These are phyloP conservation scores for Polydrusus cervinus DNA, from an alignment of 2,888 invertebrate species.

Conservation along the genomic window DNA sequence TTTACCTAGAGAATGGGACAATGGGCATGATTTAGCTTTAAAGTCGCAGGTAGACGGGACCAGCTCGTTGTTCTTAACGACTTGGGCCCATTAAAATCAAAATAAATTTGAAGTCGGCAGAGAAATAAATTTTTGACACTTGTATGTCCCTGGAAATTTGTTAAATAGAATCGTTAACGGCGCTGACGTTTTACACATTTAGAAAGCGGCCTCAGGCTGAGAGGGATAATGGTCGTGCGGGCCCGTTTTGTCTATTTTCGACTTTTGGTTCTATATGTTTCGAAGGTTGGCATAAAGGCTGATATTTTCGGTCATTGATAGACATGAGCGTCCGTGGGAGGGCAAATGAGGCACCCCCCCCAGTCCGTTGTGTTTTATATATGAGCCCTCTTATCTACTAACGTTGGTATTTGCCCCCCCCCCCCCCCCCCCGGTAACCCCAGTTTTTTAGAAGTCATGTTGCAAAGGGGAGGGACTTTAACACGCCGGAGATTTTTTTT, in stretches of 20 bases:
- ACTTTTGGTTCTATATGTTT: neutral
- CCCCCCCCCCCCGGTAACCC: too few species aligned
- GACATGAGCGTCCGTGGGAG: too few species aligned
- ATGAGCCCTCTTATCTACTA: too few species aligned
- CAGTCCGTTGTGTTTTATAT: too few species aligned
- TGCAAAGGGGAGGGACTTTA: too few species aligned
- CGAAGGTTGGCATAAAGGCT: neutral
- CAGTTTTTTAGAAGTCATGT: too few species aligned
- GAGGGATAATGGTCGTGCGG: conserved; percentile 19
- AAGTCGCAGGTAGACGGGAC: conserved; percentile 38
- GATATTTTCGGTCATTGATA: neutral
- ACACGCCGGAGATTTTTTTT: too few species aligned
- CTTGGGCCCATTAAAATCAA: conserved; percentile 41
- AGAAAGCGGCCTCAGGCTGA: conserved; percentile 44
- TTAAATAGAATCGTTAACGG: conserved; percentile 54
- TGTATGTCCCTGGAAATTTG: conserved; percentile 48
- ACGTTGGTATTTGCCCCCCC: too few species aligned
- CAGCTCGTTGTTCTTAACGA: conserved; percentile 44
- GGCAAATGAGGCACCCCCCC: too few species aligned
- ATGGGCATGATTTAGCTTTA: conserved; percentile 39
- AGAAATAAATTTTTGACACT: conserved; percentile 53
- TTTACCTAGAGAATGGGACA: conserved; percentile 35
- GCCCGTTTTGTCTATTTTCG: neutral
- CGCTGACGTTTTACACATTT: conserved; percentile 44
- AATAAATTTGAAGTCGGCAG: conserved; percentile 48